These are phyloP conservation scores for Menura novaehollandiae DNA, from an alignment of 2,113 vertebrate genomes.

Conservation along the genomic window DNA sequence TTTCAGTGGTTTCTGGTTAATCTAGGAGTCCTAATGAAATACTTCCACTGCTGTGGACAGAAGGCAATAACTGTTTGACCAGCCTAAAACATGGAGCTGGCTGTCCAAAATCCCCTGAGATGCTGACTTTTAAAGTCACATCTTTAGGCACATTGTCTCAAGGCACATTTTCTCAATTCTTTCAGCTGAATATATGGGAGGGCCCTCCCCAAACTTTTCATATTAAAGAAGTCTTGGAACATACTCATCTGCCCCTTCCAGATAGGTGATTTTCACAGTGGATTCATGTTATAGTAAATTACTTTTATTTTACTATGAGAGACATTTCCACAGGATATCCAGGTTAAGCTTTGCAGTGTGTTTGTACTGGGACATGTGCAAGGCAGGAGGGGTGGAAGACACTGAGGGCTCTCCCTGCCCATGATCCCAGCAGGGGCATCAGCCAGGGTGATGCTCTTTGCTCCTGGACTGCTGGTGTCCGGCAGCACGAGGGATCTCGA, in stretches of 20 bases:
- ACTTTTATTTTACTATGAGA: neutral
- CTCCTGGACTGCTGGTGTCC: neutral
- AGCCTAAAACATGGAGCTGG: neutral
- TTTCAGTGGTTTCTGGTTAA: neutral
- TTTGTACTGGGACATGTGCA: neutral
- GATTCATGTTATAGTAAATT: neutral
- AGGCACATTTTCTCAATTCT: neutral
- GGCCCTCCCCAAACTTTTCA: neutral
- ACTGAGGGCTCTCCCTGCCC: neutral
- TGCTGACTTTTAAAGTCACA: neutral
- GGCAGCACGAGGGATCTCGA: rapidly evolving
- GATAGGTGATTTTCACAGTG: neutral
- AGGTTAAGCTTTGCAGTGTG: neutral
- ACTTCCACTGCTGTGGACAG: neutral
- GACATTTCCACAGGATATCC: neutral
- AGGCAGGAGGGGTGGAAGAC: neutral
- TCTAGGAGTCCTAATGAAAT: neutral
- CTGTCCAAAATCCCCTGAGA: neutral
- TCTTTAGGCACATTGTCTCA: neutral
- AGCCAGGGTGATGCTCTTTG: neutral
- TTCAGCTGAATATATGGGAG: neutral
- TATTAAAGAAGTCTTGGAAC: neutral
- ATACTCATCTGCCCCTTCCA: neutral
- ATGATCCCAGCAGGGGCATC: rapidly evolving
- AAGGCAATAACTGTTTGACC: neutral